These are phyloP conservation scores for Gavia stellata DNA, from an alignment of 2,113 vertebrate species.

Conservation along the genomic window DNA sequence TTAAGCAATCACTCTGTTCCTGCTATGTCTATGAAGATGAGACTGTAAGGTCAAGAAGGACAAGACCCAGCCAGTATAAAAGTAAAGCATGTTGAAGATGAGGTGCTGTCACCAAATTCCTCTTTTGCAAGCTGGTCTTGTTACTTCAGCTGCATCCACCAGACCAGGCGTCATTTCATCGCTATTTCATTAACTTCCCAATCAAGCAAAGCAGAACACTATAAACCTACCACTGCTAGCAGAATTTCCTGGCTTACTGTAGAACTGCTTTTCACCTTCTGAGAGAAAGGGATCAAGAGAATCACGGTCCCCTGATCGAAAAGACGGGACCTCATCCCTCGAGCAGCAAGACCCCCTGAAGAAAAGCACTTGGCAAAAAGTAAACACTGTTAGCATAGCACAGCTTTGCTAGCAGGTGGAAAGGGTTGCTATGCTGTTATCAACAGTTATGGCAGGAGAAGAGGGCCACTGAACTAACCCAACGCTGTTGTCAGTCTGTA, in stretches of 20 bases:
- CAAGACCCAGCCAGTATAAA: background rate
- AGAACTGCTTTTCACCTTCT: background rate
- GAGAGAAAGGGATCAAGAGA: background rate
- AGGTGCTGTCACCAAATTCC: background rate
- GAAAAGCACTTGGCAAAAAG: background rate
- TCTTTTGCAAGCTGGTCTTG: background rate
- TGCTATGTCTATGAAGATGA: background rate
- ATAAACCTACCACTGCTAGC: background rate
- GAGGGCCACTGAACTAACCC: too few species aligned
- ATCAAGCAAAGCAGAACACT: background rate
- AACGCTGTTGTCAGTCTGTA: fast-evolving
- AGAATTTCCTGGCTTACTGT: background rate
- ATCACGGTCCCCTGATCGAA: background rate
- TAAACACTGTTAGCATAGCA: fast-evolving
- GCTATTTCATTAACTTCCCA: background rate
- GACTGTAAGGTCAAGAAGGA: background rate
- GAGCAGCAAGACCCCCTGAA: background rate
- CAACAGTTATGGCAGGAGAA: fast-evolving
- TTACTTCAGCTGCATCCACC: background rate
- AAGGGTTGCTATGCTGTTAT: background rate
- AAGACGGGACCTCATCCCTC: too few species aligned
- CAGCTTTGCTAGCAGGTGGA: fast-evolving
- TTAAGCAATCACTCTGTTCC: background rate
- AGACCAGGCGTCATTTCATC: background rate
- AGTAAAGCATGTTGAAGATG: background rate